phyloP scores from a whole-genome alignment of 2,888 invertebrate genomes.

The Caenorhabditis uteleia region DNA sequence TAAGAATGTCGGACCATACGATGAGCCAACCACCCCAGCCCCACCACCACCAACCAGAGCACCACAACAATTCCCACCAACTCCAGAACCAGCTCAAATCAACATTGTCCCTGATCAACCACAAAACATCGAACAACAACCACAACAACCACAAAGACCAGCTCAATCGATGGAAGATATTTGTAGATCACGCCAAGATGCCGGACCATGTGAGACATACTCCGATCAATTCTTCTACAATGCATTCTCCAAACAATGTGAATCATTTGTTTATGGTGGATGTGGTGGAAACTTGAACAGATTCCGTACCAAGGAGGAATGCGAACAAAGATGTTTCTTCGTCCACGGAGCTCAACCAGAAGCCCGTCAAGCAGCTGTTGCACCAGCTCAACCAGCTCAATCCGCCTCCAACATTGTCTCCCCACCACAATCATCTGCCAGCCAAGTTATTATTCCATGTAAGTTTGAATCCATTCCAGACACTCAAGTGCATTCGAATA shows the following conservation, averaged over 20 bases:
- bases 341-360: slow-evolving; percentile 39
- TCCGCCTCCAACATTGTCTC: slow-evolving; percentile 6
- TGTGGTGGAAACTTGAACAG: slow-evolving; percentile 67
- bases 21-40: slow-evolving; percentile 39
- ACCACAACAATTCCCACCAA: slow-evolving; percentile 10
- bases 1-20: slow-evolving; percentile 52
- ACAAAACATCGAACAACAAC: slow-evolving; percentile 1
- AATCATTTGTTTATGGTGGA: slow-evolving; percentile 63
- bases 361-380: slow-evolving; percentile 4
- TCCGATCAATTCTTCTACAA: slow-evolving; percentile 73
- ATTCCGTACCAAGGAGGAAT: slow-evolving; percentile 58
- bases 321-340: slow-evolving; percentile 56
- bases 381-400: not conserved
- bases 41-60: slow-evolving; percentile 24
- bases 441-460: slow-evolving; percentile 41
- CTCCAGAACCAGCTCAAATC: slow-evolving; percentile 27
- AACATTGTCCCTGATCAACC: slow-evolving; percentile 23
- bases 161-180: slow-evolving; percentile 52
- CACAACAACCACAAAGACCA: not conserved
- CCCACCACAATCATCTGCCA: slow-evolving; percentile 24
- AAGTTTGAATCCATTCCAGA: slow-evolving; percentile 12
- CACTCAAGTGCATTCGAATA: too few relatives aligned
- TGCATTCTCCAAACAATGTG: slow-evolving; percentile 44
- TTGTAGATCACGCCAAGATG: slow-evolving; percentile 63
- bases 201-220: slow-evolving; percentile 83